These are phyloP conservation scores for Chroicocephalus ridibundus DNA, from an alignment of 2,113 vertebrate genomes.

Conservation along the genomic window DNA sequence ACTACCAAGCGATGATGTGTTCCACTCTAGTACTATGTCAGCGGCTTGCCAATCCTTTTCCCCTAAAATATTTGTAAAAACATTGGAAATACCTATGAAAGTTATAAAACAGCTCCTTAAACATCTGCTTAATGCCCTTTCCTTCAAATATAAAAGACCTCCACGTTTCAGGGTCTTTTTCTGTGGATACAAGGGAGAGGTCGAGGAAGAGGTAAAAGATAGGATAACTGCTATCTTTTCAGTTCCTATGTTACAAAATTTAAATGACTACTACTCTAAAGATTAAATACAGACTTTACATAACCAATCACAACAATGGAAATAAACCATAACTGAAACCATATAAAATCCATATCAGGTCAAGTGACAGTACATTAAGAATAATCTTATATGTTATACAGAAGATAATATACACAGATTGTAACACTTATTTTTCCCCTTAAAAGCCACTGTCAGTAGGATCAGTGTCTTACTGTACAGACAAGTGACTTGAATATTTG, in stretches of 20 bases:
- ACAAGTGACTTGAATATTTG: not conserved
- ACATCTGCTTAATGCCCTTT: slow-evolving; percentile 64
- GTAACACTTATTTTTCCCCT: not conserved
- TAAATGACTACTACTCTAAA: not conserved
- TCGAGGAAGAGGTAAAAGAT: not conserved
- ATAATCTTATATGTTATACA: slow-evolving; percentile 23
- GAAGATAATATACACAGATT: slow-evolving; percentile 37
- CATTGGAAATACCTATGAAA: slow-evolving; percentile 48
- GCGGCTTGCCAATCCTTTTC: slow-evolving; percentile 48
- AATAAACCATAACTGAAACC: slow-evolving; percentile 12
- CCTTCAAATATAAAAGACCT: slow-evolving; percentile 34
- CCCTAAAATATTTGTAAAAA: slow-evolving; percentile 54
- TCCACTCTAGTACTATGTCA: not conserved
- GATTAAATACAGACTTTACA: slow-evolving; percentile 51
- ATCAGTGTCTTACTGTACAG: not conserved
- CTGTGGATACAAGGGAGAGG: not conserved
- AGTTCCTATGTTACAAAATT: not conserved
- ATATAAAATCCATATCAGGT: slow-evolving; percentile 13
- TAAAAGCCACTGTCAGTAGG: slow-evolving; percentile 23
- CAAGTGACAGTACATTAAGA: slow-evolving; percentile 33
- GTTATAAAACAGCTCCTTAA: slow-evolving; percentile 62
- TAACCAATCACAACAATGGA: slow-evolving; percentile 14
- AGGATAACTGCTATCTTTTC: not conserved
- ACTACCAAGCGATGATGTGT: not conserved
- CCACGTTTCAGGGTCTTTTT: not conserved